These are phyloP conservation scores for Spongia lamella DNA, from an alignment of 37 sponge, comb jelly and placozoan species.

Conservation along the genomic window DNA sequence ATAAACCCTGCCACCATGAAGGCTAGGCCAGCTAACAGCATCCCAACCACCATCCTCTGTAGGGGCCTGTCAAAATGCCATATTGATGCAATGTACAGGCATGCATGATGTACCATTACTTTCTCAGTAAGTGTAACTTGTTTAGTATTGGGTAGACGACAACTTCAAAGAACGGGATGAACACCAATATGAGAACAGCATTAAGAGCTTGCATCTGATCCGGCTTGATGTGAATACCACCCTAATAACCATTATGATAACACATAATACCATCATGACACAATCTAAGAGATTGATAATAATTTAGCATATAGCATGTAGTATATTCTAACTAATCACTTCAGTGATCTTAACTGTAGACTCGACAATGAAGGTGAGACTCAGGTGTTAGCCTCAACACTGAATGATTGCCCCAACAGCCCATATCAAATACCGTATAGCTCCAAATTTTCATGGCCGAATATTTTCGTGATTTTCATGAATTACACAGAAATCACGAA, in stretches of 20 bases:
- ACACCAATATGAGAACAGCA: slow-evolving; percentile 86
- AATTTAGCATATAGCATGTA: too few relatives aligned
- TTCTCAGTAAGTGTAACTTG: slow-evolving; percentile 58
- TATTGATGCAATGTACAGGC: background rate
- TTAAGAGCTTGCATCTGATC: slow-evolving; percentile 94
- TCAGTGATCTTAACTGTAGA: too few relatives aligned
- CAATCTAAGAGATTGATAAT: too few relatives aligned
- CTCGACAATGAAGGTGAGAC: too few relatives aligned
- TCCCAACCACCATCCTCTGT: slow-evolving; percentile 90
- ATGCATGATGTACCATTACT: slow-evolving; percentile 21
- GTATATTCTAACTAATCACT: too few relatives aligned
- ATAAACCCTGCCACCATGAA: slow-evolving; percentile 86
- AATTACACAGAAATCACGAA: too few relatives aligned
- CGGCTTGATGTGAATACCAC: slow-evolving; percentile 62
- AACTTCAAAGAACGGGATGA: slow-evolving; percentile 93
- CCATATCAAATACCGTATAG: too few relatives aligned
- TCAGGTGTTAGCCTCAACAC: too few relatives aligned
- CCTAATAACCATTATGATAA: background rate
- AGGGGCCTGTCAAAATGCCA: slow-evolving; percentile 72
- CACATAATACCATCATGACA: too few relatives aligned
- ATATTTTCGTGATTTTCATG: too few relatives aligned
- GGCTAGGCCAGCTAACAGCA: slow-evolving; percentile 82
- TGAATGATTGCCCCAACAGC: too few relatives aligned
- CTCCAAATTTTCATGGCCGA: too few relatives aligned
- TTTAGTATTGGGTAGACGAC: slow-evolving; percentile 85